Percentiles rank a stretch among this genome's conserved stretches.
Conservation (phyloP, 2,797 vertebrate genomes). For the Pipistrellus pipistrellus region DNA sequence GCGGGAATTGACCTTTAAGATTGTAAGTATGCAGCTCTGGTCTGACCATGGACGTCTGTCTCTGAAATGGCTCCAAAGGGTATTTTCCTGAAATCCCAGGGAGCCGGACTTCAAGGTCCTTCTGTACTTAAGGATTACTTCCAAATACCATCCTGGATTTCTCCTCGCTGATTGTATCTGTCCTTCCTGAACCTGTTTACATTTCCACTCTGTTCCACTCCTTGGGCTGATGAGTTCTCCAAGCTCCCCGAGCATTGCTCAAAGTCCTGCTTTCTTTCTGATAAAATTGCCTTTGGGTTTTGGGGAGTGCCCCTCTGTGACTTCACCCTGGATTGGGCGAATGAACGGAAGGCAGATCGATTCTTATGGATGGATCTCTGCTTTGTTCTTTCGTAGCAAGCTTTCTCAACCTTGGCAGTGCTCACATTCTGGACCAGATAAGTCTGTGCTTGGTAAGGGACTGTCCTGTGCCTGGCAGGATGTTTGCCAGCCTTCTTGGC, state of each 20-base stretch:
- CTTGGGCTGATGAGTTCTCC: conserved; percentile 61
- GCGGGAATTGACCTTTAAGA: conserved; percentile 21
- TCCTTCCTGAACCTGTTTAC: conserved; percentile 70
- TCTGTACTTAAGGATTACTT: conserved; percentile 69
- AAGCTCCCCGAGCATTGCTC: conserved; percentile 55
- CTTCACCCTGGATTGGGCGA: conserved; percentile 47
- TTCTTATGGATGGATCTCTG: conserved; percentile 18
- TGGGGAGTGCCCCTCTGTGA: conserved; percentile 44
- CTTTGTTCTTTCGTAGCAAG: conserved; percentile 45
- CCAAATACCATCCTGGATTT: conserved; percentile 65
- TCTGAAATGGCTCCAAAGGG: conserved; percentile 52
- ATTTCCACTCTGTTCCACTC: conserved; percentile 68
- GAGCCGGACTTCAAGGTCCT: conserved; percentile 63
- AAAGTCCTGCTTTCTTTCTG: conserved; percentile 58
- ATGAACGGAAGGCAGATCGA: conserved; percentile 34
- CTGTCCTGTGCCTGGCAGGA: conserved; percentile 1
- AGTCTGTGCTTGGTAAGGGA: background rate
- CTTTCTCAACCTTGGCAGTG: conserved; percentile 58
- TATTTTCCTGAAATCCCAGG: conserved; percentile 62
- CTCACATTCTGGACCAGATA: conserved; percentile 52
- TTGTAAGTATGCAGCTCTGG: conserved; percentile 44
- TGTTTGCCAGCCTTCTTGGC: conserved; percentile 50
- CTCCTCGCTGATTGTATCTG: conserved; percentile 68
- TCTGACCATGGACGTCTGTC: conserved; percentile 31
- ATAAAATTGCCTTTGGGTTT: conserved; percentile 71